Percentiles rank a stretch among this genome's conserved stretches.
phyloP scores from a whole-genome alignment of 2,888 invertebrate species.

The Seladonia tumulorum region DNA sequence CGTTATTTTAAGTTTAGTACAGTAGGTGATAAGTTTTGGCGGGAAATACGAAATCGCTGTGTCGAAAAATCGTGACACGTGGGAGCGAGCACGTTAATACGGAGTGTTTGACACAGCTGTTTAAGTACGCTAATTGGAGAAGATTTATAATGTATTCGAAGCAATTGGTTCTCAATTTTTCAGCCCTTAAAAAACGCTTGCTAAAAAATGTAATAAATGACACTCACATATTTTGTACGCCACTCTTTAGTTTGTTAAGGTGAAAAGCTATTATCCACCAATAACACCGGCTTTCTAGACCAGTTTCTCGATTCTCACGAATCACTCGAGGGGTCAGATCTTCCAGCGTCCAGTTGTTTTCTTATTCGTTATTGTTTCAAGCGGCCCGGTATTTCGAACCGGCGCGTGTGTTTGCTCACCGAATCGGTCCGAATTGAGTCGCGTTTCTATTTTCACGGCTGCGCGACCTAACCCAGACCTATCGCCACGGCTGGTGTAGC shows the following conservation, averaged over 20 bases:
- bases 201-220: neutral
- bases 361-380: neutral
- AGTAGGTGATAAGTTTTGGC: neutral
- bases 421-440: neutral
- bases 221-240: too few relatives aligned
- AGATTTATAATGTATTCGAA: neutral
- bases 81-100: neutral
- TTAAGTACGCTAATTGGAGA: neutral
- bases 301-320: neutral
- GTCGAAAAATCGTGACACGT: neutral
- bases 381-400: neutral
- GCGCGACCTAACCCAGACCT: constrained; percentile 16
- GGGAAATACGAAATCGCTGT: neutral
- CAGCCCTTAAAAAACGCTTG: too few relatives aligned
- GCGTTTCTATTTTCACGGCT: neutral
- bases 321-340: neutral
- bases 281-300: too few relatives aligned
- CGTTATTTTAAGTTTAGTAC: too few relatives aligned
- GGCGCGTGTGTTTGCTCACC: neutral
- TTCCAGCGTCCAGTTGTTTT: neutral
- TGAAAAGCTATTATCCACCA: too few relatives aligned
- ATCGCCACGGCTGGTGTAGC: neutral
- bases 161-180: neutral
- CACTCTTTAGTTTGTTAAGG: too few relatives aligned
- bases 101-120: neutral